phyloP scores from a whole-genome alignment of 2,888 invertebrate species.

The Brenthis hecate region DNA sequence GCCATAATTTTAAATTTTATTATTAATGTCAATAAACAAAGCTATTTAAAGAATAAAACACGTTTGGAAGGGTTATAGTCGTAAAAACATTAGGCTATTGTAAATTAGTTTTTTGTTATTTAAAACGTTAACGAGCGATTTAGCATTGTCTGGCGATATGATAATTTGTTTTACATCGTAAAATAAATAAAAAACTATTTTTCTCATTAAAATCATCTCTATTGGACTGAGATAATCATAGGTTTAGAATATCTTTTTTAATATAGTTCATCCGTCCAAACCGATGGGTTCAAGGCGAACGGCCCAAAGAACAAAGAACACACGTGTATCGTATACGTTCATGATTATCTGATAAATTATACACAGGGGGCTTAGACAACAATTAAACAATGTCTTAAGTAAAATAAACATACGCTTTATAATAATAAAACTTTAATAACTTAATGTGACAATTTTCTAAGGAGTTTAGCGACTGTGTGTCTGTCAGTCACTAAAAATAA shows the following conservation, averaged over 20 bases:
- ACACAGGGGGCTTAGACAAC: constrained; percentile 17
- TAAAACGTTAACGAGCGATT: constrained; percentile 12
- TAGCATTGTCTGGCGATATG: constrained; percentile 15
- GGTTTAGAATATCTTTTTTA: constrained; percentile 40
- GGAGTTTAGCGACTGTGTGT: no score
- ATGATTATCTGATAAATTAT: constrained; percentile 36
- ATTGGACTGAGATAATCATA: constrained; percentile 41
- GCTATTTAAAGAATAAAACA: neutral
- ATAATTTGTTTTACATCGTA: constrained; percentile 19
- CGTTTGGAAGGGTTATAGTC: neutral
- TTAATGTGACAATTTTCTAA: no score
- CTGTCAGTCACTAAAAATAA: no score
- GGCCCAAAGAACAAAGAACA: constrained; percentile 36
- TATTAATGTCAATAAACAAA: no score
- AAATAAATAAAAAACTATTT: constrained; percentile 32
- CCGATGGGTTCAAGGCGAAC: constrained; percentile 64
- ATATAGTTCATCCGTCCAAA: constrained; percentile 43
- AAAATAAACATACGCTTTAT: neutral
- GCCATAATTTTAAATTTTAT: no score
- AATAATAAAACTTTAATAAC: no score
- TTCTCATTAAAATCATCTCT: constrained; percentile 31
- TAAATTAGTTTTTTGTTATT: constrained; percentile 15
- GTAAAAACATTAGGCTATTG: constrained; percentile 2
- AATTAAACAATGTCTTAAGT: constrained; percentile 26
- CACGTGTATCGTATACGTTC: constrained; percentile 35